A percentile compares a stretch with the other conserved stretches of the same genome.
Evolutionary conservation across 2,113 vertebrate species (phyloP).

Genomic region (Takifugu bimaculatus): DNA sequence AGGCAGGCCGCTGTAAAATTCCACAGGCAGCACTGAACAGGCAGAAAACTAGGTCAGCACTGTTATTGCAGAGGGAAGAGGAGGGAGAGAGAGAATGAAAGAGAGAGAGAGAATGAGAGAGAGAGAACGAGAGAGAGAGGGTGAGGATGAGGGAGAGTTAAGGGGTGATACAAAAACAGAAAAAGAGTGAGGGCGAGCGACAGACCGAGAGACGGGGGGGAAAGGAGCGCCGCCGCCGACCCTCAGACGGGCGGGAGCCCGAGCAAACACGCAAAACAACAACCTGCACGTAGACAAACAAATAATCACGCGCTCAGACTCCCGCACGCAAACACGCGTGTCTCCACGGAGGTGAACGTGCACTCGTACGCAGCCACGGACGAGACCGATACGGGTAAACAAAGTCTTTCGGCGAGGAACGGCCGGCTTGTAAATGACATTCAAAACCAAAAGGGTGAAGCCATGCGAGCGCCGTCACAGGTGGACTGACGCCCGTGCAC

Average conservation of each 20-base stretch:
- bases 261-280: slow-evolving; percentile 32
- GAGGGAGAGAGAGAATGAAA: slow-evolving; percentile 64
- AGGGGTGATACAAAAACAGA: slow-evolving; percentile 29
- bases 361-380: slow-evolving; percentile 28
- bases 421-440: slow-evolving; percentile 55
- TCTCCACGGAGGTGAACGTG: neutral
- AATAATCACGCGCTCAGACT: slow-evolving; percentile 10
- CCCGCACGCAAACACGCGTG: slow-evolving; percentile 8
- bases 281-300: slow-evolving; percentile 22
- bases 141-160: slow-evolving; percentile 24
- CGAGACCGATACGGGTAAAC: slow-evolving; percentile 27
- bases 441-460: slow-evolving; percentile 56
- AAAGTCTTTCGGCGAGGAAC: slow-evolving; percentile 33
- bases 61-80: slow-evolving; percentile 83
- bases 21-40: slow-evolving; percentile 83
- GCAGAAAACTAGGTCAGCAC: slow-evolving; percentile 84
- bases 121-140: slow-evolving; percentile 24
- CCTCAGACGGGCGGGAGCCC: slow-evolving; percentile 54
- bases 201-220: slow-evolving; percentile 1
- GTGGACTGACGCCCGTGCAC: slow-evolving; percentile 22
- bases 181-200: too few relatives aligned
- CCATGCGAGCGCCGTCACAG: slow-evolving; percentile 14
- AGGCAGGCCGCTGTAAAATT: slow-evolving; percentile 85
- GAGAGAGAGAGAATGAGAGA: slow-evolving; percentile 13
- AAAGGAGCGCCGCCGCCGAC: slow-evolving; percentile 10